Evolutionary conservation across 2,113 vertebrate species (phyloP).

Genomic region (Chaetodon trifascialis): DNA sequence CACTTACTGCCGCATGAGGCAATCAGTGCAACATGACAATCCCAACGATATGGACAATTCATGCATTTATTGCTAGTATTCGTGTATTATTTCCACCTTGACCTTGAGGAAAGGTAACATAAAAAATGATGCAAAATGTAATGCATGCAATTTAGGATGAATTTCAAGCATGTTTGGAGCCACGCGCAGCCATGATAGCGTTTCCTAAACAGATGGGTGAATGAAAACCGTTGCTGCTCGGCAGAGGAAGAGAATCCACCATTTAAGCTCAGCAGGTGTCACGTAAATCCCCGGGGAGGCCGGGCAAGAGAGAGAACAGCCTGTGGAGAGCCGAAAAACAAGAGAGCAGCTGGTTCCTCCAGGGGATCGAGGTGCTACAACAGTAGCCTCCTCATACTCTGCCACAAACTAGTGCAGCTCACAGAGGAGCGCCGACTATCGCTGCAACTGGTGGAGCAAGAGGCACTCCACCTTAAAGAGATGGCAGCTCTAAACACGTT

Average conservation of each 20-base stretch:
- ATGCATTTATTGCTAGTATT: background rate
- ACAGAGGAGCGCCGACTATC: background rate
- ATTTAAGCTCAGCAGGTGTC: conserved; percentile 71
- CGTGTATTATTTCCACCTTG: background rate
- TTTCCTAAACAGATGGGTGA: conserved; percentile 69
- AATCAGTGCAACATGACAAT: conserved; percentile 11
- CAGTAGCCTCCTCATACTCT: conserved; percentile 31
- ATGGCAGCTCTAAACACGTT: background rate
- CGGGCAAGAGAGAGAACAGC: conserved; percentile 50
- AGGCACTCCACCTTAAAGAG: background rate
- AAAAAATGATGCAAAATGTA: conserved; percentile 9
- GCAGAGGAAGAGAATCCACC: conserved; percentile 41
- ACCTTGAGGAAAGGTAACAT: conserved; percentile 14
- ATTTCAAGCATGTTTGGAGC: conserved; percentile 19
- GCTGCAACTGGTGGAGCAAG: background rate
- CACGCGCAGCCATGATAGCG: background rate
- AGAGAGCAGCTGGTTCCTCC: conserved; percentile 68
- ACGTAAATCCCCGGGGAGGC: conserved; percentile 55
- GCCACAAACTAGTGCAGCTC: conserved; percentile 28
- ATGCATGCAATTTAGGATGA: conserved; percentile 1
- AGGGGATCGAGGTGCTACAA: conserved; percentile 44
- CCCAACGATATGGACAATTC: background rate
- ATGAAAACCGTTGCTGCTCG: conserved; percentile 42
- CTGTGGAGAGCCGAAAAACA: conserved; percentile 67
- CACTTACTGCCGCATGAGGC: conserved; percentile 14